Conservation (phyloP, 2,113 vertebrate genomes). For the Eulemur macaco region DNA sequence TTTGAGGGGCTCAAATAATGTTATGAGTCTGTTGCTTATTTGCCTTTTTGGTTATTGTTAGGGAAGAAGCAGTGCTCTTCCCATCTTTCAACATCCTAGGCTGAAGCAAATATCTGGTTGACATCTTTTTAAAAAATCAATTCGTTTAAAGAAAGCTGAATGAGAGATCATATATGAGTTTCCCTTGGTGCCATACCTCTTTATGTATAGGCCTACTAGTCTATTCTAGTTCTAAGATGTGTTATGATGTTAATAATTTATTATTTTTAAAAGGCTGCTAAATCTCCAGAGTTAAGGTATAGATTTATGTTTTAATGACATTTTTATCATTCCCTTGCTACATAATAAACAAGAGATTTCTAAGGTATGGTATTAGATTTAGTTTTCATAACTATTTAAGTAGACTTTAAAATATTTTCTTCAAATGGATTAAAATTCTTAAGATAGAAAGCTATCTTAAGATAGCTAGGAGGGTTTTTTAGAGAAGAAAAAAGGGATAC, state of each 20-base stretch:
- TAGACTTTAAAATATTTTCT: neutral
- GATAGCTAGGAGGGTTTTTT: no score
- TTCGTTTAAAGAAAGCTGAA: neutral
- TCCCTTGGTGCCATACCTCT: neutral
- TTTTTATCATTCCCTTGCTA: neutral
- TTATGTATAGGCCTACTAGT: neutral
- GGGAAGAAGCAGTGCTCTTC: neutral
- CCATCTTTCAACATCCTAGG: neutral
- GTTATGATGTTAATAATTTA: neutral
- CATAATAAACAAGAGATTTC: neutral
- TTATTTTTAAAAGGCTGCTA: neutral
- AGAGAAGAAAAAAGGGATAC: no score
- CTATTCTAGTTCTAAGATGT: neutral
- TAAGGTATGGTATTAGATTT: neutral
- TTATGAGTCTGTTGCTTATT: neutral
- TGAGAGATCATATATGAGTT: neutral
- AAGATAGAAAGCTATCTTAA: neutral
- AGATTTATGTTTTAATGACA: neutral
- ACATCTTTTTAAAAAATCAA: neutral
- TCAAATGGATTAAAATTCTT: constrained; percentile 48
- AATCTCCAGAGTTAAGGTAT: neutral
- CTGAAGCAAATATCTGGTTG: neutral
- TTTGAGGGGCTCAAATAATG: neutral
- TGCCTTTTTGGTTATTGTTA: neutral
- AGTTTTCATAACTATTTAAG: neutral